Percentiles rank a stretch among this genome's conserved stretches.
These are phyloP conservation scores for Sipha flava DNA, from an alignment of 1,140 invertebrate species.

Conservation along the genomic window DNA sequence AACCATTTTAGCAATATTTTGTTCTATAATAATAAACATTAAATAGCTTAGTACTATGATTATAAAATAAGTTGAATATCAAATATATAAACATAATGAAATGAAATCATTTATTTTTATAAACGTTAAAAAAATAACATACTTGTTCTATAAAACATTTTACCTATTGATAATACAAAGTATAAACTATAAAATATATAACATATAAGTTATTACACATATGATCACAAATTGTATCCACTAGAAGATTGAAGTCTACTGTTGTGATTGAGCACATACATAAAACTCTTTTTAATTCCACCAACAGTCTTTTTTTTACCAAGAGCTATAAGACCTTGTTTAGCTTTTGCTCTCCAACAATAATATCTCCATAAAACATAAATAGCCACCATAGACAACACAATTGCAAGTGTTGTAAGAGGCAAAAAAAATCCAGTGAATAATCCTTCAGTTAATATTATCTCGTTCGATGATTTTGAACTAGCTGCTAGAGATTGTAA, in stretches of 20 bases:
- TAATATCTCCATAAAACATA: slow-evolving; percentile 13
- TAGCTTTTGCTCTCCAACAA: slow-evolving; percentile 19
- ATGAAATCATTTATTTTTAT: too few species aligned
- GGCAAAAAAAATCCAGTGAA: not conserved
- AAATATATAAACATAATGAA: too few species aligned
- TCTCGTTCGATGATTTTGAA: not conserved
- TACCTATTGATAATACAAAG: too few species aligned
- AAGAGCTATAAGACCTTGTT: slow-evolving; percentile 1
- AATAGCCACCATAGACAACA: not conserved
- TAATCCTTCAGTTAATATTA: not conserved
- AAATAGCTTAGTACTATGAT: too few species aligned
- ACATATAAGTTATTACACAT: not conserved
- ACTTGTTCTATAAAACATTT: too few species aligned
- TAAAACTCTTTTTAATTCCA: slow-evolving; percentile 19
- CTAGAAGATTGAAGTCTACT: not conserved
- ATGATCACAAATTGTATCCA: slow-evolving; percentile 20
- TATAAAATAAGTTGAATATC: too few species aligned
- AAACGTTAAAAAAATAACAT: too few species aligned
- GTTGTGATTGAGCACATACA: slow-evolving; percentile 5
- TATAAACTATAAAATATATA: not conserved
- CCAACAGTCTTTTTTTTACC: slow-evolving; percentile 20
- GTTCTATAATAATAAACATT: too few species aligned
- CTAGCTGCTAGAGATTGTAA: not conserved
- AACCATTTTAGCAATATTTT: too few species aligned
- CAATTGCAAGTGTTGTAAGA: not conserved